Evolutionary conservation across 2,113 vertebrate genomes (phyloP).

Genomic region (Phalacrocorax aristotelis): DNA sequence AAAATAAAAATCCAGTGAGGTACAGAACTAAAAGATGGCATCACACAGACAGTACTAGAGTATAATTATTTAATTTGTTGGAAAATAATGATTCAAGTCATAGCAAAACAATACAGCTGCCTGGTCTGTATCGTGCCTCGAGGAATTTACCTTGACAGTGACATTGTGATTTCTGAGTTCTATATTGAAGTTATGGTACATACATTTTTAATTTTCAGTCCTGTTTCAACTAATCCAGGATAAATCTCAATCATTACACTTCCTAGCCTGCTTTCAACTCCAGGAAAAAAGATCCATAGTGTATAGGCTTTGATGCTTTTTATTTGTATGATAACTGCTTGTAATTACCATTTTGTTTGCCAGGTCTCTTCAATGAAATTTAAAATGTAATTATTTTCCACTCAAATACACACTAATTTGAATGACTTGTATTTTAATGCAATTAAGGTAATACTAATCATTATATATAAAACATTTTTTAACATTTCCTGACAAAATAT

Average conservation of each 20-base stretch:
- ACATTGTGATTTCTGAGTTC: neutral
- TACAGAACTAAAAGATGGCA: neutral
- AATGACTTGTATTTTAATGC: neutral
- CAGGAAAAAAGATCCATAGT: neutral
- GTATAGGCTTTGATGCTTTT: neutral
- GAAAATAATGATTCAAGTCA: neutral
- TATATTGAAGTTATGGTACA: neutral
- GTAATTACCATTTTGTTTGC: conserved; percentile 39
- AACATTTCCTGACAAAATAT: neutral
- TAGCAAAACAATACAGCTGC: neutral
- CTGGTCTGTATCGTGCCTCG: neutral
- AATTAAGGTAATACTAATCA: conserved; percentile 32
- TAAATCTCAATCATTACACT: conserved; percentile 10
- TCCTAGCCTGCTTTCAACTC: neutral
- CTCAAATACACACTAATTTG: conserved; percentile 4
- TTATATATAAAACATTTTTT: neutral
- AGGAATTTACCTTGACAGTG: neutral
- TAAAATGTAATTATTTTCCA: conserved; percentile 34
- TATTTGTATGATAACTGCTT: conserved; percentile 13
- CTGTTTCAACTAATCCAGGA: neutral
- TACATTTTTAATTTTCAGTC: conserved; percentile 41
- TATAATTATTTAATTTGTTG: neutral
- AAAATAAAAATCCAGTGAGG: neutral
- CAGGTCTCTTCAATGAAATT: neutral
- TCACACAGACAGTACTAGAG: neutral